Conservation (phyloP, 2,888 invertebrate species). For the Dolichomitus sp. region DNA sequence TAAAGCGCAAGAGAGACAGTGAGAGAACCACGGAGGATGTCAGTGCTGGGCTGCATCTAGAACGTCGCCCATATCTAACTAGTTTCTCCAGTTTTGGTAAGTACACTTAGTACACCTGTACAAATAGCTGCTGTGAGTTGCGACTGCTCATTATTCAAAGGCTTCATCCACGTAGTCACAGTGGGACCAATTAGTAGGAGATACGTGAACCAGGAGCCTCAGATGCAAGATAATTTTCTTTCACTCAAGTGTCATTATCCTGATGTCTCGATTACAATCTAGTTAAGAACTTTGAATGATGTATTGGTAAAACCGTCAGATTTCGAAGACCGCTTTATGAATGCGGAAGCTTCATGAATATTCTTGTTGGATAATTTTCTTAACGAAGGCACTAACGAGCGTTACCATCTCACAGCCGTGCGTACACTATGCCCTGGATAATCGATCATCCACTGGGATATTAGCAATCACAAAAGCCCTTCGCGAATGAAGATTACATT, state of each 20-base stretch:
- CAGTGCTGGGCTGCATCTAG: background rate
- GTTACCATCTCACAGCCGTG: background rate
- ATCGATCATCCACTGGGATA: constrained; percentile 5
- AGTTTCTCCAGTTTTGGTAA: constrained; percentile 18
- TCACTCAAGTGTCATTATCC: background rate
- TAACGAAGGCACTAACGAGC: constrained; percentile 25
- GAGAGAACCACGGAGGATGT: background rate
- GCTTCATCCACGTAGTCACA: background rate
- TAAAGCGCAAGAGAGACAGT: background rate
- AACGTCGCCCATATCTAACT: constrained; percentile 13
- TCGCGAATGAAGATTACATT: background rate
- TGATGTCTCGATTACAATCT: background rate
- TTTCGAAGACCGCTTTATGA: background rate
- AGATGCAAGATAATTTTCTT: background rate
- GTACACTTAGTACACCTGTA: constrained; percentile 15
- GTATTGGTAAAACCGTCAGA: background rate
- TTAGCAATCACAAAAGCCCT: background rate
- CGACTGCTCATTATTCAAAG: constrained; percentile 32
- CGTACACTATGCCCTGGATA: background rate
- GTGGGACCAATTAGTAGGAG: background rate
- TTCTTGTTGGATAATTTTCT: background rate
- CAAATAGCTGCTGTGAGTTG: constrained; percentile 3
- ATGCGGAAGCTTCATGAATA: background rate
- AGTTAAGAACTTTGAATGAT: background rate
- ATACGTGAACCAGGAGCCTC: background rate